Evolutionary conservation across 2,113 vertebrate species (phyloP).

Genomic region (Beaufortia kweichowensis): DNA sequence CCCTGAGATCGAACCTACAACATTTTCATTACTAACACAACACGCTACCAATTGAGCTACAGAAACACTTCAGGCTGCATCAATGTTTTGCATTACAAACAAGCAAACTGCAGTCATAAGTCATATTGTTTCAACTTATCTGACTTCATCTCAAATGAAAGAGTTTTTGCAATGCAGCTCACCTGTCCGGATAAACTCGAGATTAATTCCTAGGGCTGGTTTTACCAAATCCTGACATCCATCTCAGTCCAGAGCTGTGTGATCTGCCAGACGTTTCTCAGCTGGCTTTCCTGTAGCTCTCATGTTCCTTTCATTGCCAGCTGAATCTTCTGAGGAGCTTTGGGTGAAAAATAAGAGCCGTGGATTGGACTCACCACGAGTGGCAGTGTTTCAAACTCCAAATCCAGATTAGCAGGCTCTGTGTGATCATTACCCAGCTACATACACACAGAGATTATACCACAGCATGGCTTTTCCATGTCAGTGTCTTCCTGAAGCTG

Average conservation of each 20-base stretch:
- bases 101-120: background rate
- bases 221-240: slow-evolving; percentile 50
- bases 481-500: slow-evolving; percentile 18
- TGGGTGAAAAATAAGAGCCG: slow-evolving; percentile 28
- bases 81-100: background rate
- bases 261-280: slow-evolving; percentile 50
- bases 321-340: slow-evolving; percentile 31
- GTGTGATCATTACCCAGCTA: slow-evolving; percentile 30
- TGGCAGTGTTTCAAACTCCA: slow-evolving; percentile 42
- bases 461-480: slow-evolving; percentile 9
- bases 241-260: slow-evolving; percentile 36
- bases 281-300: slow-evolving; percentile 44
- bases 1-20: no score
- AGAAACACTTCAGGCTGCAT: no score
- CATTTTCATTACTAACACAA: no score
- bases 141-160: background rate
- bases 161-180: background rate
- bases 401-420: slow-evolving; percentile 45
- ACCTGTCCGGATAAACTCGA: slow-evolving; percentile 1
- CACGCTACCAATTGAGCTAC: no score
- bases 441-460: slow-evolving; percentile 38
- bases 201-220: slow-evolving; percentile 20
- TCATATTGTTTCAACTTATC: background rate
- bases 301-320: slow-evolving; percentile 41
- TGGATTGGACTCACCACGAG: slow-evolving; percentile 27